A percentile compares a stretch with the other conserved stretches of the same genome.
Evolutionary conservation across 2,888 invertebrate species (phyloP).

Genomic region (Drosophila macrothrix): DNA sequence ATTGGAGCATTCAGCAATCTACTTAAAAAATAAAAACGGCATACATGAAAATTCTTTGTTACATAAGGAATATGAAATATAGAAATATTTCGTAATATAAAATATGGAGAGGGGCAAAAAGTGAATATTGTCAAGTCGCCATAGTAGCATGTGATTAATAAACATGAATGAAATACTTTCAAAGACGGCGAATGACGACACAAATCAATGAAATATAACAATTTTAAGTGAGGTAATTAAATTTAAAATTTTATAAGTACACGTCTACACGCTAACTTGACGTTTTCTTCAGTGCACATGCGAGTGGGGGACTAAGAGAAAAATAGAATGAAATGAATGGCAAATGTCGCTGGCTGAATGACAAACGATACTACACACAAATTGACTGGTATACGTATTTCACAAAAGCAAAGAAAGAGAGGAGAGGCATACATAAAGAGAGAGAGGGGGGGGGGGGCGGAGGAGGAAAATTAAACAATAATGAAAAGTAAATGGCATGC

Average conservation of each 20-base stretch:
- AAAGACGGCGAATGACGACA: background rate
- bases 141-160: background rate
- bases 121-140: background rate
- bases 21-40: background rate
- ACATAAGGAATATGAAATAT: too few relatives aligned
- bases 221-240: background rate
- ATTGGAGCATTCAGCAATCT: background rate
- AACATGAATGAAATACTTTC: background rate
- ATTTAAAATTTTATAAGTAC: background rate
- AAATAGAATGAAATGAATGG: constrained; percentile 29
- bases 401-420: constrained; percentile 6
- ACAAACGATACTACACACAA: constrained; percentile 39
- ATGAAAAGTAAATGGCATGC: constrained; percentile 28
- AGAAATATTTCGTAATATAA: background rate
- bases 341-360: constrained; percentile 45
- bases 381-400: constrained; percentile 53
- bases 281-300: constrained; percentile 5
- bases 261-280: background rate
- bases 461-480: constrained; percentile 33
- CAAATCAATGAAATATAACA: background rate
- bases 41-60: background rate
- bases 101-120: background rate
- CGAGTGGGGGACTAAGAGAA: background rate
- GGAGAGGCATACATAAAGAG: background rate
- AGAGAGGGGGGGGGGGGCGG: background rate